A percentile compares a stretch with the other conserved stretches of the same genome.
Conservation (phyloP, 2,113 vertebrate species). For the Anser brachyrhynchus region DNA sequence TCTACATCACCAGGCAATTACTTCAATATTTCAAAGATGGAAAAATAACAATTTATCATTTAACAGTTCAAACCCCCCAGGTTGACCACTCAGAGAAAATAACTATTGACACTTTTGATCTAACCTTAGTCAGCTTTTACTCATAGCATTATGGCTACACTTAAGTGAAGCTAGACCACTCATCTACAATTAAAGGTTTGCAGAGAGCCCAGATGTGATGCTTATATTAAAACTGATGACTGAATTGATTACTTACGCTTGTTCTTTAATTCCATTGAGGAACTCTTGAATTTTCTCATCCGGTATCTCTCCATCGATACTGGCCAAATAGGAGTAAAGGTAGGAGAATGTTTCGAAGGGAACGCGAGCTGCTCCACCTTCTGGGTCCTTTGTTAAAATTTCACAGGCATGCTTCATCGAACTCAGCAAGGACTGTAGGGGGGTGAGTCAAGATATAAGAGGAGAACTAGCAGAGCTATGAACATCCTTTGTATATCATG, state of each 20-base stretch:
- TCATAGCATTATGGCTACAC: neutral
- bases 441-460: neutral
- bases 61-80: neutral
- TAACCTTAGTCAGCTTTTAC: neutral
- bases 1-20: neutral
- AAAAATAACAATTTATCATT: neutral
- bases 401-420: conserved; percentile 87
- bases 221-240: neutral
- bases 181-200: neutral
- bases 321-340: conserved; percentile 86
- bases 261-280: conserved; percentile 72
- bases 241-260: conserved; percentile 67
- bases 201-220: neutral
- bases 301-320: conserved; percentile 79
- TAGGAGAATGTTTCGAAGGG: conserved; percentile 78
- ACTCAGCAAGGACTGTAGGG: conserved; percentile 76
- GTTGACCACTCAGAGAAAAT: neutral
- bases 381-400: conserved; percentile 86
- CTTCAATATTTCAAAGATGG: neutral
- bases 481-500: neutral
- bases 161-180: neutral
- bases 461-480: neutral
- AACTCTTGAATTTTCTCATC: conserved; percentile 69
- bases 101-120: neutral
- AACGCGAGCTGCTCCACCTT: conserved; percentile 81